Percentiles rank a stretch among this genome's conserved stretches.
Evolutionary conservation across 2,113 vertebrate genomes (phyloP).

Genomic region (Ageneiosus marmoratus): DNA sequence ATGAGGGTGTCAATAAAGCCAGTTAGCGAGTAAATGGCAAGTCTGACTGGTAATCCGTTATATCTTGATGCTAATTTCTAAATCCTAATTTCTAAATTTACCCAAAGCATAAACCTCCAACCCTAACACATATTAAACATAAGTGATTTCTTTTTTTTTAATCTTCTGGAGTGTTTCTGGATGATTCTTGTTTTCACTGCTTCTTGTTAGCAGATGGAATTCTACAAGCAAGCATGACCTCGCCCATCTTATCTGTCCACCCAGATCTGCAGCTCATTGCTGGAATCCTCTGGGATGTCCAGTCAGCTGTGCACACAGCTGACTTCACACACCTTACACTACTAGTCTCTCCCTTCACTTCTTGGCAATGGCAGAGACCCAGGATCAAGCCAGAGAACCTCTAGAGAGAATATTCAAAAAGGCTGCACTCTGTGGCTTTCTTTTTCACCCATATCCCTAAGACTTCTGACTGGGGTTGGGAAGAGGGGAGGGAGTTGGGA

Average conservation of each 20-base stretch:
- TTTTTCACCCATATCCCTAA: neutral
- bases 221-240: slow-evolving; percentile 11
- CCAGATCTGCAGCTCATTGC: neutral
- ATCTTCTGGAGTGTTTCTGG: too few relatives aligned
- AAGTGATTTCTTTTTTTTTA: too few relatives aligned
- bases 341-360: neutral
- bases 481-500: neutral
- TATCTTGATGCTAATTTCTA: neutral
- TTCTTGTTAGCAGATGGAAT: slow-evolving; percentile 2
- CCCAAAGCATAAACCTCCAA: neutral
- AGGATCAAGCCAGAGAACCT: neutral
- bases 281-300: neutral
- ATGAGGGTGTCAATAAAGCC: neutral
- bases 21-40: neutral
- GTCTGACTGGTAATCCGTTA: neutral
- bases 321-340: neutral
- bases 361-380: neutral
- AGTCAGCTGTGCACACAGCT: slow-evolving; percentile 9
- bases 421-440: neutral
- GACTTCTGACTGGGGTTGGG: neutral
- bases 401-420: neutral
- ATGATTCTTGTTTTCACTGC: neutral
- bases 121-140: neutral
- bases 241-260: neutral
- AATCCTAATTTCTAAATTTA: too few relatives aligned